Conservation (phyloP, 2,888 invertebrate species). For the Schrankia costaestrigalis region DNA sequence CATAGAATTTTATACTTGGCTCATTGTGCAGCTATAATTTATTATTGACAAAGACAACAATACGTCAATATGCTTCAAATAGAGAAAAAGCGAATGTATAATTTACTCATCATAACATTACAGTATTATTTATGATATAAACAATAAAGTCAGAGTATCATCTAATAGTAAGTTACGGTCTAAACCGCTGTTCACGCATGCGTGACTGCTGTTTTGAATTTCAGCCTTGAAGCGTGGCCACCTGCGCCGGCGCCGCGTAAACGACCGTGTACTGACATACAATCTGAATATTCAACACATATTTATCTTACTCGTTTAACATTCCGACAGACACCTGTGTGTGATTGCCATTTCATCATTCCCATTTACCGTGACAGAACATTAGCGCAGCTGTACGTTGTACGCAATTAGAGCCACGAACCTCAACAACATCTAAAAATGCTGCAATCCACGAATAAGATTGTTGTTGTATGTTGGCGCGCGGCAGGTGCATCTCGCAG, state of each 20-base stretch:
- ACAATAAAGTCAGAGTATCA: constrained; percentile 32
- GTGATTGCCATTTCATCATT: constrained; percentile 60
- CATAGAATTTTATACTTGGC: no score
- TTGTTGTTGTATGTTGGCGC: constrained; percentile 24
- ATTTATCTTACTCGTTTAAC: constrained; percentile 70
- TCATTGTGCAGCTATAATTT: no score
- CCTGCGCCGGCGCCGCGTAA: constrained; percentile 83
- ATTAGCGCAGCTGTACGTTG: constrained; percentile 20
- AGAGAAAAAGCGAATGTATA: no score
- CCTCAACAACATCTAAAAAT: constrained; percentile 28
- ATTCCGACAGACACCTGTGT: constrained; percentile 73
- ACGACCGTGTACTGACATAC: constrained; percentile 77
- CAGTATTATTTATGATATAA: background rate
- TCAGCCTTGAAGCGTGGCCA: constrained; percentile 81
- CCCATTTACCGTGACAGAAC: constrained; percentile 36
- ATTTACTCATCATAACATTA: constrained; percentile 2
- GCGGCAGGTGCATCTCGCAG: constrained; percentile 74
- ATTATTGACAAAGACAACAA: no score
- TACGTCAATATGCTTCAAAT: no score
- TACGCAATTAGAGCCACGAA: constrained; percentile 21
- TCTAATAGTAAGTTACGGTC: constrained; percentile 43
- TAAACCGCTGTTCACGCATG: constrained; percentile 71
- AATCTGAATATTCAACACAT: constrained; percentile 79
- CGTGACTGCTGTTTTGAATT: constrained; percentile 80
- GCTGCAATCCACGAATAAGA: constrained; percentile 25